phyloP scores from a whole-genome alignment of 2,888 invertebrate genomes.

The Stenichneumon culpator region DNA sequence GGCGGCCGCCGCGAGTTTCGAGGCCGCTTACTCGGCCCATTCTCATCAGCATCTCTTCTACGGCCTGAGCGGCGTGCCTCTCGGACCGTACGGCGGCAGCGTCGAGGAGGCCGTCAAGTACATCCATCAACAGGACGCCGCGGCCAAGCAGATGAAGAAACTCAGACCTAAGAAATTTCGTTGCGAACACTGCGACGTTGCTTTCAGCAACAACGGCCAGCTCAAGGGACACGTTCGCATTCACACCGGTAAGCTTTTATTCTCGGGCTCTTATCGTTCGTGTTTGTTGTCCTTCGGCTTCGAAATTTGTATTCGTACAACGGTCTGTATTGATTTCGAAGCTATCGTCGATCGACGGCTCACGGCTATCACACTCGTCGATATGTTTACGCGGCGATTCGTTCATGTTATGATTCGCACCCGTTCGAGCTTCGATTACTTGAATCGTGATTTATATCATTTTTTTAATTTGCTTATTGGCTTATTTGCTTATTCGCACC shows the following conservation, averaged over 20 bases:
- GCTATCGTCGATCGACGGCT: no score
- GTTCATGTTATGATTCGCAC: no score
- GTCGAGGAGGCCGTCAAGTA: slow-evolving; percentile 78
- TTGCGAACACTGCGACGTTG: slow-evolving; percentile 95
- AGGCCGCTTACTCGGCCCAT: slow-evolving; percentile 43
- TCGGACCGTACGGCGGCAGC: slow-evolving; percentile 43
- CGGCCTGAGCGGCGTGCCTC: slow-evolving; percentile 37
- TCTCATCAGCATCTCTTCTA: slow-evolving; percentile 34
- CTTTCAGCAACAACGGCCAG: slow-evolving; percentile 97
- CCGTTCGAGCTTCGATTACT: no score
- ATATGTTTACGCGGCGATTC: no score
- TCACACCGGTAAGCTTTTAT: slow-evolving; percentile 90
- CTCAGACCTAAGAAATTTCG: slow-evolving; percentile 96
- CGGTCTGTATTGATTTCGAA: no score
- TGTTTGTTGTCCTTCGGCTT: neutral
- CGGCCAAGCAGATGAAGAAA: slow-evolving; percentile 86
- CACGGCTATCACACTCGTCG: no score
- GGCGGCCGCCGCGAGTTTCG: slow-evolving; percentile 28
- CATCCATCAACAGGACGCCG: slow-evolving; percentile 78
- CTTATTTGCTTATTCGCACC: no score
- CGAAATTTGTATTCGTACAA: neutral
- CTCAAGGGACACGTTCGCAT: slow-evolving; percentile 96
- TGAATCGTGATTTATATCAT: neutral
- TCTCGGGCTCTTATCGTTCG: neutral
- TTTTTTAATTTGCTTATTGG: slow-evolving; percentile 4